phyloP scores from a whole-genome alignment of 2,797 vertebrate genomes.

The Balearica regulorum region DNA sequence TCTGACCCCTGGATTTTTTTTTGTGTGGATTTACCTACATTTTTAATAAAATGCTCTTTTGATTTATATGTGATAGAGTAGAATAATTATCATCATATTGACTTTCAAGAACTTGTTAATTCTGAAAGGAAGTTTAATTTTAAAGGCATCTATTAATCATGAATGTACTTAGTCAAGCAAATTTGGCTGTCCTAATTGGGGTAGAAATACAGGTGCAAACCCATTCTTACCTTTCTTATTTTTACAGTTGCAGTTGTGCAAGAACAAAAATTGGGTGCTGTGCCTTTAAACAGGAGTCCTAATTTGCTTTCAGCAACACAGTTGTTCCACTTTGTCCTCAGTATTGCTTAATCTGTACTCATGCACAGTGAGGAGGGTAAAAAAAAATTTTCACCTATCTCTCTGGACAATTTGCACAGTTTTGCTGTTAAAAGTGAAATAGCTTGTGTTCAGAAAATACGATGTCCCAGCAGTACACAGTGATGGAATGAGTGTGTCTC shows the following conservation, averaged over 20 bases:
- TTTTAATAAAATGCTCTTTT: neutral
- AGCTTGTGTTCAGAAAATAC: neutral
- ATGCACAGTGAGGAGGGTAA: neutral
- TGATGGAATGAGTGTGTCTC: neutral
- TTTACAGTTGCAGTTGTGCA: neutral
- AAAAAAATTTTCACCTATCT: neutral
- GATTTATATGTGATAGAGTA: neutral
- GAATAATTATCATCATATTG: neutral
- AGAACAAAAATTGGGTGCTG: neutral
- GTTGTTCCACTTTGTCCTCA: conserved; percentile 47
- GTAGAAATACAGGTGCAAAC: neutral
- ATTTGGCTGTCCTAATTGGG: neutral
- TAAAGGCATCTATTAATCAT: neutral
- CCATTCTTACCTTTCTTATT: neutral
- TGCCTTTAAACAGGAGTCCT: conserved; percentile 53
- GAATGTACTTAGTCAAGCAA: neutral
- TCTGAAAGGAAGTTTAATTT: neutral
- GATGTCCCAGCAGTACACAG: neutral
- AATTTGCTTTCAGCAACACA: conserved; percentile 49
- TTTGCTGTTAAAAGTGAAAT: neutral
- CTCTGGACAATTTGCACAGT: conserved; percentile 35
- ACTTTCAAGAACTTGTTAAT: neutral
- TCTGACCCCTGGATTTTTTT: neutral
- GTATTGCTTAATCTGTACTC: conserved; percentile 34
- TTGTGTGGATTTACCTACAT: neutral